Conservation (phyloP, 2,888 invertebrate species). For the Eristalinus sepulchralis region DNA sequence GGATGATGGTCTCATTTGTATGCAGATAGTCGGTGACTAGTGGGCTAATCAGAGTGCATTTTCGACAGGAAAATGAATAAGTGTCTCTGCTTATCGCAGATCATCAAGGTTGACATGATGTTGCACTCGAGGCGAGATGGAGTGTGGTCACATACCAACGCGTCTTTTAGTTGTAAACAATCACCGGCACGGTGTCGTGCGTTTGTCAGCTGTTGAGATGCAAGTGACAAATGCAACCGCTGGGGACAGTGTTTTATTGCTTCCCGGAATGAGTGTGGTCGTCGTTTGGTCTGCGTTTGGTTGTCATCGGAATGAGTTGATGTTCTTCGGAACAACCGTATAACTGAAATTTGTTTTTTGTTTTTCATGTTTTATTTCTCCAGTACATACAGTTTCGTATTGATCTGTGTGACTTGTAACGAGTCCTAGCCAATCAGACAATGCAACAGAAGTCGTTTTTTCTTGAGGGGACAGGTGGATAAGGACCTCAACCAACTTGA, state of each 20-base stretch:
- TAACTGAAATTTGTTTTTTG: not conserved
- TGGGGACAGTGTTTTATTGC: not conserved
- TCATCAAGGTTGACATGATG: not conserved
- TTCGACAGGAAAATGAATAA: not conserved
- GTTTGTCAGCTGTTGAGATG: not conserved
- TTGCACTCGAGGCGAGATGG: not conserved
- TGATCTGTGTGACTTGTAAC: no score
- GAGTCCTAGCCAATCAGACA: no score
- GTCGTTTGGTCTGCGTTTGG: not conserved
- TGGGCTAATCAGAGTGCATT: not conserved
- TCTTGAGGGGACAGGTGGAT: no score
- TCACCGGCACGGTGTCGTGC: not conserved
- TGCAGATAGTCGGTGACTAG: not conserved
- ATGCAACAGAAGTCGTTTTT: no score
- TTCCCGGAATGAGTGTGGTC: not conserved
- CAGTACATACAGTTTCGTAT: no score
- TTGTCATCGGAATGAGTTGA: not conserved
- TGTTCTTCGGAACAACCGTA: not conserved
- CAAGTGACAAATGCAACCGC: not conserved
- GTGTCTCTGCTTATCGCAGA: not conserved
- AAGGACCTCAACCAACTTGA: no score
- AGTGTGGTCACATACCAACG: not conserved
- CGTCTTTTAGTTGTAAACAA: not conserved
- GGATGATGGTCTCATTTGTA: not conserved
- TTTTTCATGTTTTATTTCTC: not conserved